Percentiles rank a stretch among this genome's conserved stretches.
Conservation (phyloP, 2,113 vertebrate species). For the Marmota flaviventris region DNA sequence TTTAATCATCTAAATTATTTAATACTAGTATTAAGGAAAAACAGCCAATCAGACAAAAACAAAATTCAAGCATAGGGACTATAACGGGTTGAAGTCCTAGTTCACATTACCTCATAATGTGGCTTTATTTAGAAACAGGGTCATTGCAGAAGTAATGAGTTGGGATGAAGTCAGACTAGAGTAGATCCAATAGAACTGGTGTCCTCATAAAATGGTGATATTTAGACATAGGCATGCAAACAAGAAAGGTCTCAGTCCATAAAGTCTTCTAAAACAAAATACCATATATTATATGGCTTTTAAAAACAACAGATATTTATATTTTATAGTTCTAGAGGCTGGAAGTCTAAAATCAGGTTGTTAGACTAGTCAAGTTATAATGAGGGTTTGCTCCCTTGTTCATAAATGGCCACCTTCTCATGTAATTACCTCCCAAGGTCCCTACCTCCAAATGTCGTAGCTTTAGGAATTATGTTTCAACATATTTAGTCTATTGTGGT, state of each 20-base stretch:
- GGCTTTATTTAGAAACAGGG: not conserved
- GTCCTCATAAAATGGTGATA: not conserved
- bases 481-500: too few species aligned
- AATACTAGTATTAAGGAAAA: not conserved
- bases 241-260: not conserved
- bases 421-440: not conserved
- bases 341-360: not conserved
- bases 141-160: not conserved
- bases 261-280: not conserved
- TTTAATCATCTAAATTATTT: not conserved
- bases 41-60: not conserved
- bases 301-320: not conserved
- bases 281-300: not conserved
- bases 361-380: not conserved
- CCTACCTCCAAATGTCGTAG: not conserved
- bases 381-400: not conserved
- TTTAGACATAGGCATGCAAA: not conserved
- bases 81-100: not conserved
- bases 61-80: not conserved
- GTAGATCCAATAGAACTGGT: not conserved
- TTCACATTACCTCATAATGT: not conserved
- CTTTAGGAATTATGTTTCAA: not conserved
- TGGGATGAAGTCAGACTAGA: not conserved
- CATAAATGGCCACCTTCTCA: not conserved
- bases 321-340: not conserved